Evolutionary conservation across 2,888 invertebrate genomes (phyloP), one percentile per base, ranked within the genome.

Genomic region (Metopia argyrocephala): DNA sequence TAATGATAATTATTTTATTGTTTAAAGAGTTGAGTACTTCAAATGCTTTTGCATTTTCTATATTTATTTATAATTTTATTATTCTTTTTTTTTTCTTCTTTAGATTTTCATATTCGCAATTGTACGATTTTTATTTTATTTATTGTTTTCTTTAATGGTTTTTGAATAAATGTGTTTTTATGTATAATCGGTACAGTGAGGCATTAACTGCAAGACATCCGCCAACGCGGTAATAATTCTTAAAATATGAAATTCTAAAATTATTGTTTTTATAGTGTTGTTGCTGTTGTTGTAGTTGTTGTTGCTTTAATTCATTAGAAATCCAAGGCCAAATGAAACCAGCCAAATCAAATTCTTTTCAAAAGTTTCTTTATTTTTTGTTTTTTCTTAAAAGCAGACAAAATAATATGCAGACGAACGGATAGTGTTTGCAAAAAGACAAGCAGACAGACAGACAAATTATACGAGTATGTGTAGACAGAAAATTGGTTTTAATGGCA

Each of bases 291-390:
- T 64, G 18, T 27, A 56, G 38, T 68, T 46, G 69, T 74, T 62
- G 52, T 20, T 48, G 74, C 57, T 27, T 74, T 80, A 78, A 59
- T 78, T 54, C 82, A 81, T 83, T 84, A 83, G 83, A 84, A 81
- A 78, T 76, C 79, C 83, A 84, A 84, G 83, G 83, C 83, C 83
- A 82, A 78, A 75, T 81, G 82, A 78, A 82, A 73, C 70, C 79
- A 76, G 76, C 62, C 78, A 75, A 78, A 78, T 70, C 78, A 70
- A 81, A 81, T 81, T 78, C 78, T 81, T 81, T 31, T 38, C 38
- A 38, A 78, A 62, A 48, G 74, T 75, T 64, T 81, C 69, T 65
- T 48, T 28, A 12, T 15, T 31, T 31, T 31, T 1, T 31, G 31
- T 12, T 31, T 31, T 38, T 38, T 38, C 38, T 38, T 38, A 38